Percentiles rank a stretch among this genome's conserved stretches.
Conservation (phyloP, 2,888 invertebrate genomes). For the Steinernema hermaphroditum region DNA sequence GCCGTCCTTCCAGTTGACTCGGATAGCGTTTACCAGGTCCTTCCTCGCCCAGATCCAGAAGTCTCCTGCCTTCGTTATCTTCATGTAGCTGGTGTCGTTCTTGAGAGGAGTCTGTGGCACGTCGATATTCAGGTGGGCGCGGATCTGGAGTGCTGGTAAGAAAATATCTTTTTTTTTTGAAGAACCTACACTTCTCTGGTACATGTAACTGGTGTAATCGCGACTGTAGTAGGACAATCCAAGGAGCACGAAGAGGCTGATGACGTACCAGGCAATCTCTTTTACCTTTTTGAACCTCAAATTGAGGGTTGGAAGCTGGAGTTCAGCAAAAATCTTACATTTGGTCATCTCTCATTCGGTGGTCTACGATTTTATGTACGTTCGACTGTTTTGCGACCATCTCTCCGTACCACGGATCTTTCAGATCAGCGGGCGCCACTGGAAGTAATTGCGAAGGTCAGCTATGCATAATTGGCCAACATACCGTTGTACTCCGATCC, state of each 20-base stretch:
- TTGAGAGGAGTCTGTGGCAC: neutral
- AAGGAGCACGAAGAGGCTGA: slow-evolving; percentile 47
- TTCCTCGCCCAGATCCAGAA: slow-evolving; percentile 51
- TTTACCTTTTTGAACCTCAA: slow-evolving; percentile 43
- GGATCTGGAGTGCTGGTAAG: slow-evolving; percentile 1
- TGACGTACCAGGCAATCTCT: slow-evolving; percentile 47
- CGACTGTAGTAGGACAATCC: slow-evolving; percentile 46
- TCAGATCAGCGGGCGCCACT: slow-evolving; percentile 39
- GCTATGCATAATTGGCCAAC: no score
- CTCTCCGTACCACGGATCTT: slow-evolving; percentile 39
- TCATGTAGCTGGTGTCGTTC: slow-evolving; percentile 43
- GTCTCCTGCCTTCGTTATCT: slow-evolving; percentile 41
- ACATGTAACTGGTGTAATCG: slow-evolving; percentile 48
- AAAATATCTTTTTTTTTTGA: no score
- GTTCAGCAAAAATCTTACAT: no score
- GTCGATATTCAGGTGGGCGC: slow-evolving; percentile 15
- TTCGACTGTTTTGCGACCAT: slow-evolving; percentile 43
- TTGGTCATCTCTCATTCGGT: slow-evolving; percentile 47
- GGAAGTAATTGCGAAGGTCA: no score
- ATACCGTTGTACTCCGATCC: no score
- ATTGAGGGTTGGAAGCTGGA: no score
- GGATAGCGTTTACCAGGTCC: slow-evolving; percentile 59
- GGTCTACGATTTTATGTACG: slow-evolving; percentile 43
- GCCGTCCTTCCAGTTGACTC: slow-evolving; percentile 70
- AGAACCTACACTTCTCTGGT: slow-evolving; percentile 39